Percentiles rank a stretch among this genome's conserved stretches.
These are phyloP conservation scores for Himalopsyche tibetana DNA, from an alignment of 2,888 invertebrate genomes.

Conservation along the genomic window DNA sequence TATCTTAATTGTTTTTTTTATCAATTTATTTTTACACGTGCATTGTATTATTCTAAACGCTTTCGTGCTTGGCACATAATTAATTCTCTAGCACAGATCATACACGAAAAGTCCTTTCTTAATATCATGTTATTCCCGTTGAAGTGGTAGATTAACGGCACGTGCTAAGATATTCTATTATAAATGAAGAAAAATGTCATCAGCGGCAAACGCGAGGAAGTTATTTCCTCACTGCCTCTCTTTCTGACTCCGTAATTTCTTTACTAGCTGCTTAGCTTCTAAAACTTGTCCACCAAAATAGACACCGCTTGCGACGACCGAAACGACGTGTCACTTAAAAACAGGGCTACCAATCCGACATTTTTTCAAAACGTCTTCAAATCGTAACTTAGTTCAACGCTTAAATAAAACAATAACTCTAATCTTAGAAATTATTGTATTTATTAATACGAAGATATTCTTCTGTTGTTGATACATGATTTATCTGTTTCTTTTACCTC, in stretches of 20 bases:
- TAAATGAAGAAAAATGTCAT: conserved; percentile 38
- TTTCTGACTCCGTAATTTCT: conserved; percentile 47
- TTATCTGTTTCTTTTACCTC: too few species aligned
- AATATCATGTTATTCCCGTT: neutral
- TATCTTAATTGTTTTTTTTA: neutral
- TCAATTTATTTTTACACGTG: neutral
- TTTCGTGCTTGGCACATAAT: neutral
- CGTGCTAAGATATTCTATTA: conserved; percentile 39
- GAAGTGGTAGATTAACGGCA: neutral
- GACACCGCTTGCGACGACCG: conserved; percentile 42
- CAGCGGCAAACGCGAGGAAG: conserved; percentile 41
- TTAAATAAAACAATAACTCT: too few species aligned
- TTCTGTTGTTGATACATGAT: too few species aligned
- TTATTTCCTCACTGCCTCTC: conserved; percentile 51
- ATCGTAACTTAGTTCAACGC: too few species aligned
- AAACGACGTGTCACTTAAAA: conserved; percentile 58
- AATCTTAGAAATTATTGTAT: too few species aligned
- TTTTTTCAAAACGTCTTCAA: too few species aligned
- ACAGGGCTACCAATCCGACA: neutral
- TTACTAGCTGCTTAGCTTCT: conserved; percentile 34
- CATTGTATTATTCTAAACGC: neutral
- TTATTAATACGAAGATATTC: too few species aligned
- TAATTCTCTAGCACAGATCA: neutral
- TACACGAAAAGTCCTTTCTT: neutral
- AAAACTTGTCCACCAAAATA: conserved; percentile 47